Evolutionary conservation across 2,113 vertebrate species (phyloP).

Genomic region (Chloroceryle aenea): DNA sequence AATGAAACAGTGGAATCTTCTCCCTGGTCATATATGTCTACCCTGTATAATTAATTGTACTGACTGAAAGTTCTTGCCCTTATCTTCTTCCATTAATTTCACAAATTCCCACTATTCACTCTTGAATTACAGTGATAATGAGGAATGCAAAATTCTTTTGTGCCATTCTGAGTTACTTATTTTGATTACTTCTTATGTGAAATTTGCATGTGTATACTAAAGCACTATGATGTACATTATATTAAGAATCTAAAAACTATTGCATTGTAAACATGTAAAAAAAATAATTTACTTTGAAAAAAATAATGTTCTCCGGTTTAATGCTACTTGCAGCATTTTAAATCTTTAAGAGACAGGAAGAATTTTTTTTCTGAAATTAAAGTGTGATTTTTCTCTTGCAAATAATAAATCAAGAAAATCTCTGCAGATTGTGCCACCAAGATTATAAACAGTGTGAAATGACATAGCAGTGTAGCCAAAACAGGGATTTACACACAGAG

Average conservation of each 20-base stretch:
- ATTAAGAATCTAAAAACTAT: neutral
- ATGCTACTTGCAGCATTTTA: neutral
- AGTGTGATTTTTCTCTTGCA: neutral
- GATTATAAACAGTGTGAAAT: neutral
- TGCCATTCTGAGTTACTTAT: neutral
- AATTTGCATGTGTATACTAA: neutral
- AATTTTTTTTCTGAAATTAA: neutral
- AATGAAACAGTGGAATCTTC: neutral
- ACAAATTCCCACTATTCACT: neutral
- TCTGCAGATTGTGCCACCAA: neutral
- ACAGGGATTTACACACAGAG: neutral
- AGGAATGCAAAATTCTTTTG: neutral
- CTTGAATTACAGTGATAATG: neutral
- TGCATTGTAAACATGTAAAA: neutral
- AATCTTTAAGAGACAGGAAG: neutral
- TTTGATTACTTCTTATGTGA: neutral
- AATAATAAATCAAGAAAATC: neutral
- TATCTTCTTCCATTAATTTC: neutral
- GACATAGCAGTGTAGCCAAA: neutral
- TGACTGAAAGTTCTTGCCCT: neutral
- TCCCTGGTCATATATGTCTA: neutral
- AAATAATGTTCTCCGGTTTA: neutral
- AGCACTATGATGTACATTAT: too few relatives aligned
- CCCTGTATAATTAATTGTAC: neutral
- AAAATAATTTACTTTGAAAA: neutral